These are phyloP conservation scores for Calliphora vicina DNA, from an alignment of 1,140 invertebrate genomes.

Conservation along the genomic window DNA sequence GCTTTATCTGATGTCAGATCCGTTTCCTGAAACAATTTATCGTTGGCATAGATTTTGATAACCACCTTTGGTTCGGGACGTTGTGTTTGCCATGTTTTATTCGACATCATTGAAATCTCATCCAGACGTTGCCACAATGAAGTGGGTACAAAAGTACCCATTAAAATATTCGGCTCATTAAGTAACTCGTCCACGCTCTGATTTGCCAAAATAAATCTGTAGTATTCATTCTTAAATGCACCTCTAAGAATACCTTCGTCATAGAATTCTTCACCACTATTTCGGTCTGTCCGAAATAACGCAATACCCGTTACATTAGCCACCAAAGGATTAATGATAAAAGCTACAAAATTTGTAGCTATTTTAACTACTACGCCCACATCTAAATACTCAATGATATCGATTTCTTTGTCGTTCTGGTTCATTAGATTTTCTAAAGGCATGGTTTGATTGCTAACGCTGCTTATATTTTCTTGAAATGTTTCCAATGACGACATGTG, in stretches of 20 bases:
- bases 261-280: not conserved
- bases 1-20: constrained; percentile 42
- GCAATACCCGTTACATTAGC: constrained; percentile 69
- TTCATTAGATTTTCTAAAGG: not conserved
- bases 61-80: constrained; percentile 53
- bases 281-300: constrained; percentile 51
- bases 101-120: constrained; percentile 43
- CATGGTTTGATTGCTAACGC: not conserved
- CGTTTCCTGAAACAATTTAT: constrained; percentile 66
- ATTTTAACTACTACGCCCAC: constrained; percentile 48
- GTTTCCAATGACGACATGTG: constrained; percentile 37
- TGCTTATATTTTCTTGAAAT: not conserved
- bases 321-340: constrained; percentile 65
- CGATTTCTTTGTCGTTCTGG: constrained; percentile 43
- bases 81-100: constrained; percentile 11
- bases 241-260: constrained; percentile 39
- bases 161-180: constrained; percentile 64
- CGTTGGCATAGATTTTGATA: constrained; percentile 67
- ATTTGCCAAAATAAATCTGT: constrained; percentile 64
- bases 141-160: constrained; percentile 67
- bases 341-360: constrained; percentile 64
- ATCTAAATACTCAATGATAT: constrained; percentile 46
- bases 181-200: constrained; percentile 63
- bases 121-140: constrained; percentile 60
- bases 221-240: constrained; percentile 63